These are phyloP conservation scores for Syngnathus floridae DNA, from an alignment of 2,113 vertebrate genomes.

Conservation along the genomic window DNA sequence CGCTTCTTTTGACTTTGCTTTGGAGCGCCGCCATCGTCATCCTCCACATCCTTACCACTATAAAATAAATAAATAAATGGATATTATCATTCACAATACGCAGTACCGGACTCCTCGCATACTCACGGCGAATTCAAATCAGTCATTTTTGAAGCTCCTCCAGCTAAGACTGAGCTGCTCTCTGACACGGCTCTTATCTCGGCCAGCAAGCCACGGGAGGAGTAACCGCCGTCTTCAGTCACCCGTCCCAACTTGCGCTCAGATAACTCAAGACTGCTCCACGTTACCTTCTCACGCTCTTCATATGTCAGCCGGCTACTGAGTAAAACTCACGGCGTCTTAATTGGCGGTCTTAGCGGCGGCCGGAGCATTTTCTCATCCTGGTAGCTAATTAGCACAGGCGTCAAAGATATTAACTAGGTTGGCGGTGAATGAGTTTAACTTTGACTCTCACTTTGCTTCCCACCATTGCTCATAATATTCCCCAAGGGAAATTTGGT, in stretches of 20 bases:
- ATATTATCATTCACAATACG: not conserved
- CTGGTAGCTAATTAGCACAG: not conserved
- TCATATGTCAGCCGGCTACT: conserved; percentile 25
- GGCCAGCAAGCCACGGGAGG: conserved; percentile 50
- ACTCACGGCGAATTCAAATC: conserved; percentile 37
- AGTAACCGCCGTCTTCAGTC: conserved; percentile 16
- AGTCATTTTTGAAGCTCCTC: conserved; percentile 28
- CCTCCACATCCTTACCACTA: conserved; percentile 75
- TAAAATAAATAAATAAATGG: not conserved
- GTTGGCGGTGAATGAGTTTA: no score
- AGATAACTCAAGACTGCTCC: conserved; percentile 44
- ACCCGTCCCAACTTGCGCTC: conserved; percentile 41
- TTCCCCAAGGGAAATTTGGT: conserved; percentile 16
- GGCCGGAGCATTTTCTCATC: not conserved
- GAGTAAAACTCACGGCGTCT: conserved; percentile 23
- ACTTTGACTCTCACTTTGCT: no score
- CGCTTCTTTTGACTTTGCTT: conserved; percentile 84
- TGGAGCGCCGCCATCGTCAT: conserved; percentile 66
- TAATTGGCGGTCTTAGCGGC: conserved; percentile 5
- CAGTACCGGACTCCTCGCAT: not conserved
- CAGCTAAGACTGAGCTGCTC: conserved; percentile 17
- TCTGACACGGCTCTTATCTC: conserved; percentile 58
- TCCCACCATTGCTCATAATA: no score
- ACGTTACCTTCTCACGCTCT: conserved; percentile 25
- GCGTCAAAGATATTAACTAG: no score